Evolutionary conservation across 2,888 invertebrate species (phyloP), one percentile per base, ranked within the genome.

Genomic region (Lutraria lutraria): DNA sequence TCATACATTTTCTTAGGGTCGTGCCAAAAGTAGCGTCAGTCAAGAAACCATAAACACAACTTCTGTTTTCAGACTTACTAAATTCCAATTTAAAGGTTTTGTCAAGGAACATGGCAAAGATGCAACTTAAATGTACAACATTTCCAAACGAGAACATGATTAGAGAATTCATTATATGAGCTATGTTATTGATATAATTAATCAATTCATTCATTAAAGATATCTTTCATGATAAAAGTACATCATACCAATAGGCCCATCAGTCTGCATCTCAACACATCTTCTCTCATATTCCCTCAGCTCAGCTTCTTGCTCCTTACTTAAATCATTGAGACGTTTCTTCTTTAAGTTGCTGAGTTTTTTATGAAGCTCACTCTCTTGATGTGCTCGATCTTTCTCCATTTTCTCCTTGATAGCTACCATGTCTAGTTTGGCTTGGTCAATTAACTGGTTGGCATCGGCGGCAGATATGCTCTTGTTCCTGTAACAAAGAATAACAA

Each of bases 361-460:
- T 87, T 95, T 94, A 81, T 96, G 95, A 10, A 96, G 94, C 12
- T 94, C 94, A 21, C 83, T 90, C 86, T 95, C 95, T 88, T 95
- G 95, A 43, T 88, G 84, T n/a, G 92, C 89, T 43, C 94, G 92
- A 21, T 96, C 94, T 53, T 88, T 93, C 81, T 96, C 96, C 93
- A 95, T 93, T 81, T 93, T 92, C 8, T 94, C 93, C 43, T 90
- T 90, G 34, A 95, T 90, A 12, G 89, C 92, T 80, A 95, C 85
- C 93, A 96, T 93, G 19, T 95, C 94, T 31, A 88, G 85, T 91
- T 93, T 94, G 8, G 95, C 92, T 68, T 95, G 89, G 29, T 94
- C 94, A 25, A 95, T 94, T 82, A 94, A 87, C 54, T 92, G 92
- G 12, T 95, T 93, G 3, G 95, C 94, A 84, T 94, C 92, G 15